A percentile compares a stretch with the other conserved stretches of the same genome.
Conservation (phyloP, 1,140 invertebrate genomes). For the Polyergus mexicanus region DNA sequence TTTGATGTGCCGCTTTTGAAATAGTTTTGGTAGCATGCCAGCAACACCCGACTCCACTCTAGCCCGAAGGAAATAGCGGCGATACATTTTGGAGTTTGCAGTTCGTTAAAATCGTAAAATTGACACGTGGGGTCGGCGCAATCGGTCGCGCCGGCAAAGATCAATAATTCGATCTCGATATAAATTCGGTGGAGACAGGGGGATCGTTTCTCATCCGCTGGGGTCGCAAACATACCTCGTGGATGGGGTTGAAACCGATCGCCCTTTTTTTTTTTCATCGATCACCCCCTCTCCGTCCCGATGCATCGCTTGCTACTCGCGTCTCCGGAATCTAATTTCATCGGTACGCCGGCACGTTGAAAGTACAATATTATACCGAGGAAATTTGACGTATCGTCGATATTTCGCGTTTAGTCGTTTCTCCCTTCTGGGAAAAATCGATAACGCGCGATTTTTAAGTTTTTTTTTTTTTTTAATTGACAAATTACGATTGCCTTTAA, state of each 20-base stretch:
- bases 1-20: conserved; percentile 52
- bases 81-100: conserved; percentile 61
- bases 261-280: conserved; percentile 81
- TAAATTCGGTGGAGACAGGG: conserved; percentile 81
- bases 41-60: conserved; percentile 1
- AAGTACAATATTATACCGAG: conserved; percentile 76
- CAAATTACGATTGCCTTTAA: conserved; percentile 8
- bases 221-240: conserved; percentile 79
- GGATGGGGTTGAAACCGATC: conserved; percentile 84
- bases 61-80: conserved; percentile 43
- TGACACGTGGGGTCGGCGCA: conserved; percentile 76
- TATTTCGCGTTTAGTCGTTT: conserved; percentile 71
- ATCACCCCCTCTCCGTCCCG: conserved; percentile 72
- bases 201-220: conserved; percentile 83
- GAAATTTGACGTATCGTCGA: conserved; percentile 75
- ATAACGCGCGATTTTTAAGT: conserved; percentile 46
- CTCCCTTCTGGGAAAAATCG: conserved; percentile 50
- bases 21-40: conserved; percentile 53
- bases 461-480: conserved; percentile 14
- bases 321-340: conserved; percentile 76
- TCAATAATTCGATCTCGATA: conserved; percentile 84
- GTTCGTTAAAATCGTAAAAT: conserved; percentile 81
- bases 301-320: conserved; percentile 77
- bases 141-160: conserved; percentile 75
- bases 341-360: conserved; percentile 72